Base-by-base conservation (phyloP, 2,888 invertebrate genomes). In the Pseudeuparius sepicola region DNA sequence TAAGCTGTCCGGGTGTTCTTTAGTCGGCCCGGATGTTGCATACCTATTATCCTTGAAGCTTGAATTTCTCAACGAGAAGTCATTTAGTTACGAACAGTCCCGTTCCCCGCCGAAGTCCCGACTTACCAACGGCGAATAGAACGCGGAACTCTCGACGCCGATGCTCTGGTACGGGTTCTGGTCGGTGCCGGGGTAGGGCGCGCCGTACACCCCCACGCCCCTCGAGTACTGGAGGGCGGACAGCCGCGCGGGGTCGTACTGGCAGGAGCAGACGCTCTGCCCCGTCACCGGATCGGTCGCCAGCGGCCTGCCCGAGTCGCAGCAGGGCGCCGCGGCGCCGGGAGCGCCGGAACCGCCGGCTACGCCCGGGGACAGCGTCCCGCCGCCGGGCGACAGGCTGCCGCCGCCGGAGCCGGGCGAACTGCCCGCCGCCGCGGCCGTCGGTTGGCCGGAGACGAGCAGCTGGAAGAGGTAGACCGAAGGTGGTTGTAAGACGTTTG, bases 111-210 rank as follows among this genome's bases (percentile, higher is more conserved):
- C 20, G 6, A 20, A 6, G 20, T 7, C 20, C n/a, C 6, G n/a
- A 80, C 90, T 80, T 73, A 93, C 92, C 82, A 93, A 63, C 49
- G 92, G 89, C 43, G 90, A 87, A 67, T 92, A 92, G 68, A 93
- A 93, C 36, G 92, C 90, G 31, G 92, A 90, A 57, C 89, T 89
- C 61, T 90, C 90, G 54, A 87, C 84, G 40, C 87, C 86, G 66
- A 90, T 89, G 64, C 87, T 87, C 30, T 88, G 88, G 59, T 90
- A 90, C 24, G 89, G 88, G 59, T 86, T 87, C 65, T 90, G 90
- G 60, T 90, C 90, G 40, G 85, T 83, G 48, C 86, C 85, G 34
- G 86, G 87, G 64, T 89, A 88, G 10, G 89, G 86, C 33, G 87
- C 73, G 43, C 86, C 85, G 62, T 89, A 88, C 50, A 87, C 82